Conservation (phyloP, 2,797 vertebrate species). For the Girardinus metallicus region DNA sequence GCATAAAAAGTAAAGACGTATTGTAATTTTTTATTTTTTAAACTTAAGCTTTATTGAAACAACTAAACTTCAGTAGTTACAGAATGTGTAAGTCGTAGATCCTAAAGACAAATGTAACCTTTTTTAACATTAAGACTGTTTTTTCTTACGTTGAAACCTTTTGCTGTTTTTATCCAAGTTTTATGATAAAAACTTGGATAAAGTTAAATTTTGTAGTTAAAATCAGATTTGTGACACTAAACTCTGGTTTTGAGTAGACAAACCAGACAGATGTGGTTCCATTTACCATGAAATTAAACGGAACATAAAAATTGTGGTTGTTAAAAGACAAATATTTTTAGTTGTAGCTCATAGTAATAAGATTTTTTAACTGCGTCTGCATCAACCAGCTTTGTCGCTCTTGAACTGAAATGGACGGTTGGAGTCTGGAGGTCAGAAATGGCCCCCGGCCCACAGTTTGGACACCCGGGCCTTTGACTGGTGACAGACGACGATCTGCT, state of each 20-base stretch:
- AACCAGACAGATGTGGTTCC: background rate
- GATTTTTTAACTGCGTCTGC: background rate
- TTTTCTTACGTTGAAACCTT: no score
- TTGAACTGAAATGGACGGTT: background rate
- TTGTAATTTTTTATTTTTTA: no score
- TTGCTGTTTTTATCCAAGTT: no score
- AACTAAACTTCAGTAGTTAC: no score
- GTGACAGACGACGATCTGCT: background rate
- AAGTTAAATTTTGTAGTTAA: no score
- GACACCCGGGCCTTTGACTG: background rate
- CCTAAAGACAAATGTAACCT: background rate
- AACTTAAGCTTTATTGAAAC: no score
- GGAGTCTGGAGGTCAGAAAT: background rate
- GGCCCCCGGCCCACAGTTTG: background rate
- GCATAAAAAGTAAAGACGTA: no score
- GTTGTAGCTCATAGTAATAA: background rate
- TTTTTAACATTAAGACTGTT: fast-evolving
- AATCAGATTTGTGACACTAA: background rate
- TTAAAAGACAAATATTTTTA: background rate
- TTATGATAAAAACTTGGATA: no score
- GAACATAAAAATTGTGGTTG: background rate
- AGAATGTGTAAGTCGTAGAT: no score
- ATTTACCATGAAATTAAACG: background rate
- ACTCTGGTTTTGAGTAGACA: background rate
- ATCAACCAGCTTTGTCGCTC: background rate